phyloP scores from a whole-genome alignment of 2,113 vertebrate species.

The Meriones unguiculatus region DNA sequence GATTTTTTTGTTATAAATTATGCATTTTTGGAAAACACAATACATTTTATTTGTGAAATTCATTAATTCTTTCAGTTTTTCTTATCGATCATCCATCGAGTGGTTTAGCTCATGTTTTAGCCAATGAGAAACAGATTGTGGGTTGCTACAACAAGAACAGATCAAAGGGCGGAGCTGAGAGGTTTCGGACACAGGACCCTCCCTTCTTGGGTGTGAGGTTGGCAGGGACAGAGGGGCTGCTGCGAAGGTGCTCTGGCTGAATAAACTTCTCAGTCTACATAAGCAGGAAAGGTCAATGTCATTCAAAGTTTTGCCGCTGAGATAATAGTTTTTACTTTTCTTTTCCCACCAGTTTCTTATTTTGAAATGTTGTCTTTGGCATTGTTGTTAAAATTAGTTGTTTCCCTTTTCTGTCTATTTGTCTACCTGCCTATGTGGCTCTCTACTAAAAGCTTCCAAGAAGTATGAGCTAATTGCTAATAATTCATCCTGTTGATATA shows the following conservation, averaged over 20 bases:
- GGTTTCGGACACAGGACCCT: neutral
- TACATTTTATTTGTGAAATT: conserved; percentile 69
- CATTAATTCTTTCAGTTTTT: conserved; percentile 59
- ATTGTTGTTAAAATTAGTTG: neutral
- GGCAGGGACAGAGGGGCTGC: neutral
- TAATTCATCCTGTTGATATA: neutral
- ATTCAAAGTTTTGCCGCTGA: neutral
- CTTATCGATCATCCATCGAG: conserved; percentile 49
- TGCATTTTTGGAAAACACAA: conserved; percentile 73
- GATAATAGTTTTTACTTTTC: neutral
- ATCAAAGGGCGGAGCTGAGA: neutral
- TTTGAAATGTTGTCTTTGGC: conserved; percentile 38
- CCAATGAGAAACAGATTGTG: neutral
- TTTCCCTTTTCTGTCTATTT: neutral
- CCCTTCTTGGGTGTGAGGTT: neutral
- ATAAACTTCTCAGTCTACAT: neutral
- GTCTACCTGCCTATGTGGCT: neutral
- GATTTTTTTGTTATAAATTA: conserved; percentile 80
- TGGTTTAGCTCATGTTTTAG: conserved; percentile 8
- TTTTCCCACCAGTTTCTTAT: neutral
- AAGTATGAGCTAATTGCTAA: neutral
- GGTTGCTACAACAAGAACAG: neutral
- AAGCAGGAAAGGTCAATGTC: neutral
- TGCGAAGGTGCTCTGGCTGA: neutral
- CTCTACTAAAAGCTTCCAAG: neutral